These are phyloP conservation scores for Diplolepis rosae DNA, from an alignment of 2,888 invertebrate species.

Conservation along the genomic window DNA sequence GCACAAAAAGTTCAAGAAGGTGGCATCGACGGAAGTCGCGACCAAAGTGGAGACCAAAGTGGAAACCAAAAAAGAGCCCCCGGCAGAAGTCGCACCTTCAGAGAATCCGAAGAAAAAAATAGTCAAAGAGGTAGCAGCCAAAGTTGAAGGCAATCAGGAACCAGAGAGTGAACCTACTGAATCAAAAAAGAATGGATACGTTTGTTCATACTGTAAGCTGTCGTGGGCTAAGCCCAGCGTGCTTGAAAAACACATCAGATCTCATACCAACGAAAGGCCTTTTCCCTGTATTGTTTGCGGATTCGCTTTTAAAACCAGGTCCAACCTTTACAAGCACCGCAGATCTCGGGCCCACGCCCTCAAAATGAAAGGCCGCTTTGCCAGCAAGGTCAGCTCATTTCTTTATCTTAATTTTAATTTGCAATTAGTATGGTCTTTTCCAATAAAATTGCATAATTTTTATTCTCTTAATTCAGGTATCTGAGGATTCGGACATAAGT, in stretches of 20 bases:
- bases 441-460: not conserved
- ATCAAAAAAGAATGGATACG: conserved; percentile 80
- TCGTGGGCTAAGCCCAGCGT: conserved; percentile 95
- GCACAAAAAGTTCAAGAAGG: conserved; percentile 95
- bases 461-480: conserved; percentile 53
- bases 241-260: conserved; percentile 93
- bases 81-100: conserved; percentile 39
- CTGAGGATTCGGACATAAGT: conserved; percentile 70
- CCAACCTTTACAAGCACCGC: conserved; percentile 93
- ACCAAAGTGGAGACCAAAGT: conserved; percentile 63
- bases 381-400: conserved; percentile 60
- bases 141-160: conserved; percentile 61
- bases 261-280: conserved; percentile 94
- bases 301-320: conserved; percentile 95
- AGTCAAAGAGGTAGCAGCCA: conserved; percentile 33
- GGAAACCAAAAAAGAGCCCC: conserved; percentile 59
- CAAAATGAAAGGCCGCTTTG: conserved; percentile 78
- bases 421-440: not conserved
- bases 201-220: conserved; percentile 91
- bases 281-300: conserved; percentile 93
- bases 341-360: conserved; percentile 84
- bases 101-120: conserved; percentile 52
- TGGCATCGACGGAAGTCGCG: conserved; percentile 78
- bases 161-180: conserved; percentile 58
- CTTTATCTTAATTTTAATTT: not conserved